Evolutionary conservation across 2,113 vertebrate genomes (phyloP).

Genomic region (Copsychus sechellarum): DNA sequence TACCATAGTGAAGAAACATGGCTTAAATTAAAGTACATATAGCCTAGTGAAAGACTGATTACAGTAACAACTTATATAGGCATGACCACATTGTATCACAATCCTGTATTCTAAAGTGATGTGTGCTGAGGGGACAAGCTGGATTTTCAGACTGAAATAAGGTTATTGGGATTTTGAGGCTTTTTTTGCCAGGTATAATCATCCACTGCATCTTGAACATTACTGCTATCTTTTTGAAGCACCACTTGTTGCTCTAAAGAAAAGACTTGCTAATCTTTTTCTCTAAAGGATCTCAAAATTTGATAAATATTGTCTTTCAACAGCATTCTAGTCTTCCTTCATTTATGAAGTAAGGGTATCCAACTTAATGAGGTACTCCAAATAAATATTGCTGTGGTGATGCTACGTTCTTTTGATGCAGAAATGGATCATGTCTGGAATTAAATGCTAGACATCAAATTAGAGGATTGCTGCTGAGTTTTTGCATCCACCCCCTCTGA

Average conservation of each 20-base stretch:
- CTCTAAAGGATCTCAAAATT: background rate
- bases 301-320: background rate
- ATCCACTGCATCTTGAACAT: background rate
- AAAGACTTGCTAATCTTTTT: background rate
- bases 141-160: background rate
- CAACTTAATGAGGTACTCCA: background rate
- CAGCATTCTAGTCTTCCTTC: background rate
- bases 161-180: background rate
- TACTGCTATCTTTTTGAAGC: background rate
- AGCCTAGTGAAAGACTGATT: background rate
- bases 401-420: background rate
- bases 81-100: background rate
- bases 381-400: background rate
- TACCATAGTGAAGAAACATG: background rate
- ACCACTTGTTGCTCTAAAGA: background rate
- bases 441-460: background rate
- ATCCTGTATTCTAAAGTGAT: background rate
- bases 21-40: background rate
- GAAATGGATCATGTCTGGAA: background rate
- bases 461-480: background rate
- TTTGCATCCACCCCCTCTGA: background rate
- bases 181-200: background rate
- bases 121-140: background rate
- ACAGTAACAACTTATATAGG: background rate
- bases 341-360: background rate